phyloP scores from a whole-genome alignment of 2,888 invertebrate genomes.

The Sclerodermus sp. region DNA sequence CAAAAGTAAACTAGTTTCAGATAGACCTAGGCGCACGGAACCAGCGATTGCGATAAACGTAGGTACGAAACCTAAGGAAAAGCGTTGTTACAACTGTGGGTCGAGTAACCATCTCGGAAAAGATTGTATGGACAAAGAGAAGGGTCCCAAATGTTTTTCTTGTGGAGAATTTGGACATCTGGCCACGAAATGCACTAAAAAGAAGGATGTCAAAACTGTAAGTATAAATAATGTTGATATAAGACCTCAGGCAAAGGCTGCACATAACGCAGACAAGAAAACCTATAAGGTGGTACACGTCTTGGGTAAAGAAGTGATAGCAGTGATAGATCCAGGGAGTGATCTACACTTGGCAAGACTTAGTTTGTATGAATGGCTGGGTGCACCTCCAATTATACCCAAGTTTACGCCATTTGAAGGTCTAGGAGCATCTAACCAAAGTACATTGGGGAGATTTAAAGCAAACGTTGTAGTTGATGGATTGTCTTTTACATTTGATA shows the following conservation, averaged over 20 bases:
- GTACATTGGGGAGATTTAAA: slow-evolving; percentile 14
- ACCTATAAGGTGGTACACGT: slow-evolving; percentile 16
- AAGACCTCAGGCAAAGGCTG: slow-evolving; percentile 1
- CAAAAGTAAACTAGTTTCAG: background rate
- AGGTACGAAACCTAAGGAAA: background rate
- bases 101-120: slow-evolving; percentile 5
- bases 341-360: slow-evolving; percentile 14
- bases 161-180: slow-evolving; percentile 21
- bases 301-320: slow-evolving; percentile 5
- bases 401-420: slow-evolving; percentile 8
- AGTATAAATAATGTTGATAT: background rate
- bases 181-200: slow-evolving; percentile 12
- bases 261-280: slow-evolving; percentile 10
- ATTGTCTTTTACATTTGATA: slow-evolving; percentile 6
- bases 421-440: background rate
- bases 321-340: slow-evolving; percentile 12
- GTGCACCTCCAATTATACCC: slow-evolving; percentile 7
- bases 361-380: slow-evolving; percentile 9
- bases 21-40: background rate
- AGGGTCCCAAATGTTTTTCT: slow-evolving; percentile 20
- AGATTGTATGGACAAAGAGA: slow-evolving; percentile 14
- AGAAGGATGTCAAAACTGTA: too few relatives aligned
- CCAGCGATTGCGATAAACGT: too few relatives aligned
- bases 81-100: slow-evolving; percentile 2
- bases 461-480: slow-evolving; percentile 11